phyloP scores from a whole-genome alignment of 2,113 vertebrate species.

The Capreolus pygargus region DNA sequence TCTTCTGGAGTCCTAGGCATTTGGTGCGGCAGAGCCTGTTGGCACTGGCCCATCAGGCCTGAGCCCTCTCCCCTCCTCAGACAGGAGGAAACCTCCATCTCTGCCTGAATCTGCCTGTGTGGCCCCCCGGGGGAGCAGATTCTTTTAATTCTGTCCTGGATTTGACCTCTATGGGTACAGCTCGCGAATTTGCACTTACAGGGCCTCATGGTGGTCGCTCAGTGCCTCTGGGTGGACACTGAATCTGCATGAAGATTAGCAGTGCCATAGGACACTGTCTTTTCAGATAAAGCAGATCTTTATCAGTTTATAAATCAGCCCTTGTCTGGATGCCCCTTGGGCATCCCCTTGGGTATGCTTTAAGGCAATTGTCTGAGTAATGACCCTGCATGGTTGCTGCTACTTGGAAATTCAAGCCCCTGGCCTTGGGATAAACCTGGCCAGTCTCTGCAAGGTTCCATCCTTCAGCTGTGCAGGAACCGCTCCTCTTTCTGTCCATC shows the following conservation, averaged over 20 bases:
- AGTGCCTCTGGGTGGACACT: fast-evolving
- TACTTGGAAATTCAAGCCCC: neutral
- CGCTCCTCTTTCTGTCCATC: neutral
- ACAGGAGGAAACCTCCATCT: neutral
- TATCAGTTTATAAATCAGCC: neutral
- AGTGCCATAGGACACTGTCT: neutral
- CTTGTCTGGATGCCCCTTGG: neutral
- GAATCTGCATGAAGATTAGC: too few species aligned
- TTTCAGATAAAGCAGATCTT: neutral
- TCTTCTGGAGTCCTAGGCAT: neutral
- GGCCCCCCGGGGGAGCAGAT: neutral
- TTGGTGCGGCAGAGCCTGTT: neutral
- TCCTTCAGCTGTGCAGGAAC: too few species aligned
- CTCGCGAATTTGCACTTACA: neutral
- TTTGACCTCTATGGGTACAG: neutral
- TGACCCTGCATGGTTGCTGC: neutral
- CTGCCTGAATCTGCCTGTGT: neutral
- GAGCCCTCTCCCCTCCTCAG: neutral
- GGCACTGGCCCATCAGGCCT: too few species aligned
- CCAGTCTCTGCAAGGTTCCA: neutral
- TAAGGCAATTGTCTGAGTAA: neutral
- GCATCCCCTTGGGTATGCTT: neutral
- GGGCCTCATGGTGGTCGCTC: neutral
- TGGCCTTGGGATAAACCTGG: neutral
- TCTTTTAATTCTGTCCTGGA: neutral